Evolutionary conservation across 2,113 vertebrate genomes (phyloP), one percentile per base, ranked within the genome.

Genomic region (Caretta caretta): DNA sequence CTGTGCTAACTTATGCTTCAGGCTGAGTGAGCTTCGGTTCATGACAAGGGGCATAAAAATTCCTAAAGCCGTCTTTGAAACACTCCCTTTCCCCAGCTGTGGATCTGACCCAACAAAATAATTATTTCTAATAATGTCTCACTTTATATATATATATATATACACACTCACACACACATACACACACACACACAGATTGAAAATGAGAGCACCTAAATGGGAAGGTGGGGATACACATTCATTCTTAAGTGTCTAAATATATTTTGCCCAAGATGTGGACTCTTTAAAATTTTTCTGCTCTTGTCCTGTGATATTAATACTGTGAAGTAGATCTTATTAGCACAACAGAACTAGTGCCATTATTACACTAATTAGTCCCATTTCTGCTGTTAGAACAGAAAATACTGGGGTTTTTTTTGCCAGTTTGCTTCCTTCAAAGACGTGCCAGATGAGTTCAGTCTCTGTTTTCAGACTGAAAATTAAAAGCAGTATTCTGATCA

Each of bases 401-500:
- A 95, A 90, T 69, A 48, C 8, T 92, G 69, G 69, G 1, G 17
- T 84, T 91, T 92, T 88, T 3, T 1, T 4, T 42, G 42, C 75
- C 65, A 54, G 65, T 95, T 94, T 90, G 31, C 82, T 82, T 96
- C 87, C 85, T 97, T 96, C 96, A 98, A 96, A 96, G 90, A 92
- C 62, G 51, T 88, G 85, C 87, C 91, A 92, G 51, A 94, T 42
- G 84, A 94, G 88, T 94, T 93, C 6, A 50, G 81, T 51, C 59
- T 89, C 87, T 87, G 35, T 94, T 96, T 94, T 95, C 78, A 92
- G 94, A 94, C 83, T 87, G 49, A 50, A 94, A 96, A 87, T 95
- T 96, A 93, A 96, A 49, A 91, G 75, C 59, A 89, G 38, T 83
- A 94, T 96, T 96, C 94, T 94, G 90, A 97, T 97, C 95, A 97